These are phyloP conservation scores for Drosophila nannoptera DNA, from an alignment of 1,140 invertebrate species.

Conservation along the genomic window DNA sequence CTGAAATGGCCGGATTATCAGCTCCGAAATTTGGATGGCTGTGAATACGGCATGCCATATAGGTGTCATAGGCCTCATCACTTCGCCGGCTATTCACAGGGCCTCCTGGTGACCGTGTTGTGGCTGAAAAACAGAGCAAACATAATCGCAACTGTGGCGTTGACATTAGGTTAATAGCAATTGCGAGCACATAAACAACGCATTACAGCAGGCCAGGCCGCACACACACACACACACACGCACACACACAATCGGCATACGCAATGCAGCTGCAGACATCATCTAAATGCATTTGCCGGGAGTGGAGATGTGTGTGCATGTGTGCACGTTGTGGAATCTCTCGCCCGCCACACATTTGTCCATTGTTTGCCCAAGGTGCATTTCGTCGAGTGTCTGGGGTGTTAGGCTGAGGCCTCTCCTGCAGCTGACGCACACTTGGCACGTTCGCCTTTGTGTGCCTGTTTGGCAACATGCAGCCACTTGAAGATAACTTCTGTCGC, in stretches of 20 bases:
- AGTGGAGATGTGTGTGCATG: not conserved
- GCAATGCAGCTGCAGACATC: conserved; percentile 26
- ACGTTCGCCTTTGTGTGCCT: conserved; percentile 62
- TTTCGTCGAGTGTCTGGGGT: conserved; percentile 38
- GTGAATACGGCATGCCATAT: conserved; percentile 4
- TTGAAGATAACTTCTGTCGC: conserved; percentile 70
- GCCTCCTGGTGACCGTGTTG: not conserved
- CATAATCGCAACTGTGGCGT: conserved; percentile 39
- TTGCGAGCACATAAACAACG: conserved; percentile 31
- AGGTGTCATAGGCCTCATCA: conserved; percentile 11
- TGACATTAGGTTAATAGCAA: conserved; percentile 53
- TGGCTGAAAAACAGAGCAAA: conserved; percentile 26
- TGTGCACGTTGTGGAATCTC: not conserved
- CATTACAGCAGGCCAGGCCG: conserved; percentile 42
- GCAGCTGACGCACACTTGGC: conserved; percentile 62
- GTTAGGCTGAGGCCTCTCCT: conserved; percentile 37
- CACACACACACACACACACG: conserved; percentile 24
- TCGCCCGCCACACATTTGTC: conserved; percentile 24
- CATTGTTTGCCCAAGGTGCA: conserved; percentile 70
- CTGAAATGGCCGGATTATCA: too few species aligned
- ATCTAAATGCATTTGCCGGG: conserved; percentile 29
- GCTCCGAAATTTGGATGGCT: not conserved
- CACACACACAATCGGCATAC: conserved; percentile 25
- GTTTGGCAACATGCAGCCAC: conserved; percentile 67
- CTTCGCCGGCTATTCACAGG: conserved; percentile 3